A percentile compares a stretch with the other conserved stretches of the same genome.
These are phyloP conservation scores for Pandion haliaetus DNA, from an alignment of 2,113 vertebrate genomes.

Conservation along the genomic window DNA sequence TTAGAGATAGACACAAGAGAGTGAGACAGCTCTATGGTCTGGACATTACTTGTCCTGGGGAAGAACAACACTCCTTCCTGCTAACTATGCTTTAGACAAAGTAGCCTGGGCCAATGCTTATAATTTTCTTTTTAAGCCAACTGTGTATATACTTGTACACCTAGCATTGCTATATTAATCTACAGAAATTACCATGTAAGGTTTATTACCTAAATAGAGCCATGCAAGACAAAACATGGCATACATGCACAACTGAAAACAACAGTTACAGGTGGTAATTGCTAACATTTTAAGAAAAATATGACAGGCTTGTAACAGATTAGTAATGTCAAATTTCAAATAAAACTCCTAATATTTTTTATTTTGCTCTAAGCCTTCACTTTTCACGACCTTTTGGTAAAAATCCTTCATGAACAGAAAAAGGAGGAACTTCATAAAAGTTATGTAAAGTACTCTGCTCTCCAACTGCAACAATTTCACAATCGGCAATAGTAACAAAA, in stretches of 20 bases:
- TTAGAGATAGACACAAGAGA: background rate
- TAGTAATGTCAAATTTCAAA: background rate
- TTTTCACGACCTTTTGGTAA: background rate
- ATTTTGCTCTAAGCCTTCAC: background rate
- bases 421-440: background rate
- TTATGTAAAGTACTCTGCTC: background rate
- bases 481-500: background rate
- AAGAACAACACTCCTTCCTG: background rate
- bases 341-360: background rate
- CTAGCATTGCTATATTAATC: background rate
- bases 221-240: background rate
- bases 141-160: background rate
- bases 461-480: background rate
- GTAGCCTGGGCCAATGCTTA: background rate
- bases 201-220: background rate
- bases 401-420: background rate
- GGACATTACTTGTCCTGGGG: too few relatives aligned
- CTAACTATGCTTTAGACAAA: background rate
- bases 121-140: background rate
- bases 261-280: background rate
- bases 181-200: background rate
- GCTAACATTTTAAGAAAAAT: background rate
- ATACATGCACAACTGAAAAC: background rate
- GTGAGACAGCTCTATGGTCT: background rate
- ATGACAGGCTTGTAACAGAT: background rate